Conservation (phyloP, 2,888 invertebrate species). For the Prostheceraeus crozeri region DNA sequence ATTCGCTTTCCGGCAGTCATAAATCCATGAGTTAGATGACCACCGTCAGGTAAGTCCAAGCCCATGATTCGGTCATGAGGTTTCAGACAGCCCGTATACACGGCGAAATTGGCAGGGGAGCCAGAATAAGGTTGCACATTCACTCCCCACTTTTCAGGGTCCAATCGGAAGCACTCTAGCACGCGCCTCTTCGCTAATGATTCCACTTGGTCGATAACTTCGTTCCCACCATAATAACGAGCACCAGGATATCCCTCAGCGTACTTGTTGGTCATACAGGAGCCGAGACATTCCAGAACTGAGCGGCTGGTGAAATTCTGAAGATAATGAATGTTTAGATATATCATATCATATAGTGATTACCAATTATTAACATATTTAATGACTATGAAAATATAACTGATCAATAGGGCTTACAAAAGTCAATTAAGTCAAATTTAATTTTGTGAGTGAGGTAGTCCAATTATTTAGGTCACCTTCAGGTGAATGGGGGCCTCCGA, state of each 20-base stretch:
- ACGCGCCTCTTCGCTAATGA: conserved; percentile 76
- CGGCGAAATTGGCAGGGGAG: conserved; percentile 91
- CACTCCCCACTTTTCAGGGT: conserved; percentile 82
- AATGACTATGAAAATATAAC: too few species aligned
- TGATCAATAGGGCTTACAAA: too few species aligned
- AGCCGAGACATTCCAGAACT: conserved; percentile 59
- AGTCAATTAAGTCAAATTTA: too few species aligned
- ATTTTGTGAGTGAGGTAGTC: too few species aligned
- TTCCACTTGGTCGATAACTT: conserved; percentile 87
- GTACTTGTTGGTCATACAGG: conserved; percentile 62
- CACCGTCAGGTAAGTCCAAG: conserved; percentile 88
- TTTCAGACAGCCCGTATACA: conserved; percentile 73
- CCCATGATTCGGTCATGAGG: conserved; percentile 91
- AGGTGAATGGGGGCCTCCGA: too few species aligned
- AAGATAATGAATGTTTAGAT: not conserved
- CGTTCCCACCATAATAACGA: conserved; percentile 88
- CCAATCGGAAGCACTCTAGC: conserved; percentile 71
- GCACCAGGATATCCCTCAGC: conserved; percentile 62
- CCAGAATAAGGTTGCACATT: conserved; percentile 95
- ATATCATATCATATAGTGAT: too few species aligned
- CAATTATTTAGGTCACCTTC: too few species aligned
- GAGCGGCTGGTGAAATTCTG: conserved; percentile 59
- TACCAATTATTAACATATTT: too few species aligned
- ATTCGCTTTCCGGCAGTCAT: conserved; percentile 81
- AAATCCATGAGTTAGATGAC: conserved; percentile 70